Evolutionary conservation across 2,113 vertebrate species (phyloP).

Genomic region (Ceuthmochares aereus): DNA sequence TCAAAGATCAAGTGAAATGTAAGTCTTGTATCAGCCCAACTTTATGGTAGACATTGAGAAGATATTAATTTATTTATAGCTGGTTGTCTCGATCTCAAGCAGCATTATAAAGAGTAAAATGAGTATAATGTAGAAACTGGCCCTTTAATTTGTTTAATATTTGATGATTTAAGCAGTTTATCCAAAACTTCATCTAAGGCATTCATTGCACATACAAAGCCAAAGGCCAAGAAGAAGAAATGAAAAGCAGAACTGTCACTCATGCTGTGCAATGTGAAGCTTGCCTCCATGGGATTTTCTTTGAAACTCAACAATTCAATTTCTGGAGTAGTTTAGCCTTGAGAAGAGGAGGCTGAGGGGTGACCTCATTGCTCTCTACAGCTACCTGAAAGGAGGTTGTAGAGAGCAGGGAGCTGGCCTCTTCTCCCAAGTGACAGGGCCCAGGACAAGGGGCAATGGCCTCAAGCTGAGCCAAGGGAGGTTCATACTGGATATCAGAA

Average conservation of each 20-base stretch:
- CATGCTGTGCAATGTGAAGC: rapidly evolving
- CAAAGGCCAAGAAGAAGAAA: not conserved
- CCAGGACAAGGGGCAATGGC: too few species aligned
- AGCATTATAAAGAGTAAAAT: not conserved
- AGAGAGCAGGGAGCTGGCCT: too few species aligned
- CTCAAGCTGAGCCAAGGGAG: too few species aligned
- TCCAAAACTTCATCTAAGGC: not conserved
- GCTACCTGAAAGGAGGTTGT: too few species aligned
- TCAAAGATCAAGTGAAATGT: not conserved
- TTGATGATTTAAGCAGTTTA: not conserved
- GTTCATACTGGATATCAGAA: too few species aligned
- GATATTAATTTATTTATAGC: not conserved
- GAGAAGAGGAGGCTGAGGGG: too few species aligned
- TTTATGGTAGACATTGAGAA: not conserved
- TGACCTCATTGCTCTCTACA: too few species aligned
- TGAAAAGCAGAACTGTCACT: not conserved
- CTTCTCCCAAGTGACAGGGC: too few species aligned
- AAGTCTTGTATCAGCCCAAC: not conserved
- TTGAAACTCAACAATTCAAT: not conserved
- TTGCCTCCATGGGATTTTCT: not conserved
- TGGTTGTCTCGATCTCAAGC: not conserved
- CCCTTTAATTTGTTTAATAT: not conserved
- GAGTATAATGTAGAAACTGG: not conserved
- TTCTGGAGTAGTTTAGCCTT: too few species aligned
- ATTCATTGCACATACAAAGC: not conserved